phyloP scores from a whole-genome alignment of 1,140 invertebrate genomes.

The Camponotus floridanus region DNA sequence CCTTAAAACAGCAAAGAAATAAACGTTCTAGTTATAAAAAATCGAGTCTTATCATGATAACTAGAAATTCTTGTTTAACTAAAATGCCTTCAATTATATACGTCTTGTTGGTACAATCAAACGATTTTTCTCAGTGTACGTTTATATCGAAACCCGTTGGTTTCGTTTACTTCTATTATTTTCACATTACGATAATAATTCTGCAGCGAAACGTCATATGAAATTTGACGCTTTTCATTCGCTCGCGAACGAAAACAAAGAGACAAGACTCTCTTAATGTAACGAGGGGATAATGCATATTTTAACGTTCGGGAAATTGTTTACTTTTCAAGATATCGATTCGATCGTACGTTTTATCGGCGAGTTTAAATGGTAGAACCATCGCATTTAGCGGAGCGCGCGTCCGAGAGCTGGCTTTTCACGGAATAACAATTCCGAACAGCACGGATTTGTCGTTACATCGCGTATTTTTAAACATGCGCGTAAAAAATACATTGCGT shows the following conservation, averaged over 20 bases:
- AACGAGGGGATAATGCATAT: slow-evolving; percentile 30
- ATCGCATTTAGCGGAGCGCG: slow-evolving; percentile 11
- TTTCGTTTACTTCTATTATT: neutral
- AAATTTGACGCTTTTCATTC: neutral
- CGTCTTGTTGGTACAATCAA: too few species aligned
- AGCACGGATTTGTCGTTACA: neutral
- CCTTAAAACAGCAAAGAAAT: too few species aligned
- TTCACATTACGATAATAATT: neutral
- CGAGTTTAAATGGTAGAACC: slow-evolving; percentile 32
- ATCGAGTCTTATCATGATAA: too few species aligned
- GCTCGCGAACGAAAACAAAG: neutral
- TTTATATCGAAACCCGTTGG: neutral
- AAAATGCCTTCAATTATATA: too few species aligned
- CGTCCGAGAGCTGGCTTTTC: neutral
- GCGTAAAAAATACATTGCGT: neutral
- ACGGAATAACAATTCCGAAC: slow-evolving; percentile 26
- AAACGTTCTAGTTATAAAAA: too few species aligned
- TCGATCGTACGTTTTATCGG: neutral
- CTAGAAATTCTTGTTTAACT: too few species aligned
- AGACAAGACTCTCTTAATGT: neutral
- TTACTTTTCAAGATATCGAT: slow-evolving; percentile 36
- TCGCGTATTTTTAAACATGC: neutral
- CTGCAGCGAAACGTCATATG: neutral
- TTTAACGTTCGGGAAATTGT: slow-evolving; percentile 42
- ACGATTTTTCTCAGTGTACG: too few species aligned